A percentile compares a stretch with the other conserved stretches of the same genome.
phyloP scores from a whole-genome alignment of 2,888 invertebrate genomes.

The Dryobotodes eremita region DNA sequence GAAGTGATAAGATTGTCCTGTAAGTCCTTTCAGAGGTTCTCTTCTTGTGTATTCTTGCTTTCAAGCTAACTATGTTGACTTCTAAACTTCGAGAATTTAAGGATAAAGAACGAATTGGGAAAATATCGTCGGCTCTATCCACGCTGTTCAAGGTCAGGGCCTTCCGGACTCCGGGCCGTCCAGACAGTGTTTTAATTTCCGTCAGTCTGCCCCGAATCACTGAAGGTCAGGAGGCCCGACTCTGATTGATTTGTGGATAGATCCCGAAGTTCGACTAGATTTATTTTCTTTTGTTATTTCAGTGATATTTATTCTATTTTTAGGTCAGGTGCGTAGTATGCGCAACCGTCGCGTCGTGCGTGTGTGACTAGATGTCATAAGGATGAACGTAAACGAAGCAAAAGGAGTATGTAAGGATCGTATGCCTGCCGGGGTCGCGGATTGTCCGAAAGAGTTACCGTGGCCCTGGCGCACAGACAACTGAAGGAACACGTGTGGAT shows the following conservation, averaged over 20 bases:
- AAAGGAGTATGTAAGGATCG: no score
- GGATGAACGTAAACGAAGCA: no score
- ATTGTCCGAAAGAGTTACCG: no score
- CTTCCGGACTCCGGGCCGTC: background rate
- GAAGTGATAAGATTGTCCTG: background rate
- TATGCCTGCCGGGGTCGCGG: no score
- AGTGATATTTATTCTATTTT: background rate
- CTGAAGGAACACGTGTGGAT: no score
- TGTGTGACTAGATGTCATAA: no score
- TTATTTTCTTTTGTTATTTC: background rate
- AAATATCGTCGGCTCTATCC: background rate
- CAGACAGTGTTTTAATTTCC: background rate
- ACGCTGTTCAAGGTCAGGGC: conserved; percentile 1
- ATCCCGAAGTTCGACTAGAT: background rate
- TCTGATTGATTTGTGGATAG: background rate
- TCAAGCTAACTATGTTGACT: background rate
- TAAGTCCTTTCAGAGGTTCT: background rate
- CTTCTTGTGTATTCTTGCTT: background rate
- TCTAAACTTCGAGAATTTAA: background rate
- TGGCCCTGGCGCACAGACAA: no score
- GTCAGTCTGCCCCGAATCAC: background rate
- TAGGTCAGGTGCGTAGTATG: no score
- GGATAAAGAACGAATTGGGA: background rate
- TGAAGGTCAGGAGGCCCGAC: background rate
- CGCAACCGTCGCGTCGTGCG: no score